Evolutionary conservation across 2,113 vertebrate genomes (phyloP).

Genomic region (Zapornia atra): DNA sequence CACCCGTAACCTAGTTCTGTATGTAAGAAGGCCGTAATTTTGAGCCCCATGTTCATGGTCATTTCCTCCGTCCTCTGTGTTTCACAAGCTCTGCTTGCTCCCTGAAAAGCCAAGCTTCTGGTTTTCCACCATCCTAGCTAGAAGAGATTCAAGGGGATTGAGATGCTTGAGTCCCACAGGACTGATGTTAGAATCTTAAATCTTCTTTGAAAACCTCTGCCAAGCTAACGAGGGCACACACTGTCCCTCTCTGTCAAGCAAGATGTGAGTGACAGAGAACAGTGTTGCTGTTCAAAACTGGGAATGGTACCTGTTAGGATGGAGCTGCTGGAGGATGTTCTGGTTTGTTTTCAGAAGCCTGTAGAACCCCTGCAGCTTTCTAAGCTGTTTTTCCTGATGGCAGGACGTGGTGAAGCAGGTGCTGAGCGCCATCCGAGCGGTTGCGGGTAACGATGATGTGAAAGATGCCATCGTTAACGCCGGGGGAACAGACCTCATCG

Average conservation of each 20-base stretch:
- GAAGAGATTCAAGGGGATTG: neutral
- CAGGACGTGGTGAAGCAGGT: constrained; percentile 93
- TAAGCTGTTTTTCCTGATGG: neutral
- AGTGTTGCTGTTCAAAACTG: rapidly evolving
- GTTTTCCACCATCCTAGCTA: neutral
- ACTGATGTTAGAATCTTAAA: neutral
- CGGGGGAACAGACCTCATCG: constrained; percentile 85
- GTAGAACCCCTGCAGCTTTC: neutral
- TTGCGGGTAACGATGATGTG: constrained; percentile 93
- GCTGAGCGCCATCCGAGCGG: constrained; percentile 82
- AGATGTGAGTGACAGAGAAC: neutral
- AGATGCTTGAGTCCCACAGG: neutral
- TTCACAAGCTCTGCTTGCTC: neutral
- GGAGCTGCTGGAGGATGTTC: neutral
- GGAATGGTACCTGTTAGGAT: rapidly evolving
- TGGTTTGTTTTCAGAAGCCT: neutral
- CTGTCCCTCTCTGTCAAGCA: too few relatives aligned
- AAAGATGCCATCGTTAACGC: constrained; percentile 88
- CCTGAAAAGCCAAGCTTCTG: neutral
- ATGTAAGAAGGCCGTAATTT: neutral
- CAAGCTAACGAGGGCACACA: neutral
- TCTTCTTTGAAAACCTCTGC: neutral
- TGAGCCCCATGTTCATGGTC: neutral
- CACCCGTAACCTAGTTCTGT: too few relatives aligned
- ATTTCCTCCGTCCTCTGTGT: too few relatives aligned